Conservation (phyloP, 2,888 invertebrate species). For the Phragmatobia fuliginosa region DNA sequence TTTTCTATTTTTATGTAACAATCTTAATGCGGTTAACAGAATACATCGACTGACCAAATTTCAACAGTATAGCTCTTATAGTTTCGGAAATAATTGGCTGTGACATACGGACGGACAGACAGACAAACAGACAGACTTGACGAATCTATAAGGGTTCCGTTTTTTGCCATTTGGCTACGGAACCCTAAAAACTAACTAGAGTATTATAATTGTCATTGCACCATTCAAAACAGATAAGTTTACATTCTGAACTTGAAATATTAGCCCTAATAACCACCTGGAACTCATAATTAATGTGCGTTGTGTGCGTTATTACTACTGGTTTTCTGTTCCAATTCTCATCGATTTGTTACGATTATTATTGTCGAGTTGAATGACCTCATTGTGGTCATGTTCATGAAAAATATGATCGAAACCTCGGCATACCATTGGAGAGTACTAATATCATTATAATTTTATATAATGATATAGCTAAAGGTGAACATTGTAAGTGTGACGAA, state of each 20-base stretch:
- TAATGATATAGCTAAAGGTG: neutral
- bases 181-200: no score
- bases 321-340: slow-evolving; percentile 8
- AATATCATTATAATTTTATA: slow-evolving; percentile 10
- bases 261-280: slow-evolving; percentile 14
- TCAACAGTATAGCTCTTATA: no score
- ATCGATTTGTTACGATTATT: slow-evolving; percentile 11
- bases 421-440: neutral
- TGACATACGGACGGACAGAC: no score
- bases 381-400: neutral
- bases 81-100: no score
- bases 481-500: neutral
- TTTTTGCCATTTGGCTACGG: no score
- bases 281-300: slow-evolving; percentile 10
- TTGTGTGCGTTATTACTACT: slow-evolving; percentile 13
- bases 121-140: no score
- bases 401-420: neutral
- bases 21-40: no score
- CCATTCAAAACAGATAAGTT: slow-evolving; percentile 27
- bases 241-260: slow-evolving; percentile 23
- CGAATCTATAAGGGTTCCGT: no score
- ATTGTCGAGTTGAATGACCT: slow-evolving; percentile 12
- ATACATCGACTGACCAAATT: no score
- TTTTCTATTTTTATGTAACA: no score
- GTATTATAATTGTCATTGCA: slow-evolving; percentile 19